Evolutionary conservation across 2,113 vertebrate genomes (phyloP).

Genomic region (Gymnocephalus cernua): DNA sequence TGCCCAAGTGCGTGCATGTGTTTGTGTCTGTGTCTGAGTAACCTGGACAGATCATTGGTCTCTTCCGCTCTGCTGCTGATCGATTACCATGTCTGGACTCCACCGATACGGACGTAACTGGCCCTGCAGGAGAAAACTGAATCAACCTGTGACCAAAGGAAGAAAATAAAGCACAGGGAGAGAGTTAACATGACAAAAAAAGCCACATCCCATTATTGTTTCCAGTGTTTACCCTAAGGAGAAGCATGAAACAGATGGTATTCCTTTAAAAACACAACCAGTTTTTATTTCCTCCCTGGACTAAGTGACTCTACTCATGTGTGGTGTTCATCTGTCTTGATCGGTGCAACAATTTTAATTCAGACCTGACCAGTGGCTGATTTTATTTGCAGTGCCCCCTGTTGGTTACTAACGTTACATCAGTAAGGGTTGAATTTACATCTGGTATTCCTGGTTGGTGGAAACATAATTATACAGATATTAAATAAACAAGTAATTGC

Average conservation of each 20-base stretch:
- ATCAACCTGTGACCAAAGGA: constrained; percentile 45
- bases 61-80: constrained; percentile 77
- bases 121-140: constrained; percentile 62
- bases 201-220: constrained; percentile 31
- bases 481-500: not conserved
- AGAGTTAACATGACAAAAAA: constrained; percentile 37
- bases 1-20: constrained; percentile 45
- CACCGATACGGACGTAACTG: constrained; percentile 53
- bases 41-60: constrained; percentile 52
- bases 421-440: not conserved
- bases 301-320: constrained; percentile 4
- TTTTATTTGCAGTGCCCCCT: constrained; percentile 69
- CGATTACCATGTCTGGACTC: constrained; percentile 72
- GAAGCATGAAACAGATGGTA: constrained; percentile 43
- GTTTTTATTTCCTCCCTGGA: constrained; percentile 22
- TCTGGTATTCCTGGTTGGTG: not conserved
- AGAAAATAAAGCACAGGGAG: constrained; percentile 32
- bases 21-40: constrained; percentile 41
- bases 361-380: constrained; percentile 22
- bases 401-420: constrained; percentile 1
- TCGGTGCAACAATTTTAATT: constrained; percentile 16
- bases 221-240: constrained; percentile 29
- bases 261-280: constrained; percentile 38
- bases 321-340: constrained; percentile 15
- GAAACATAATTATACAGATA: not conserved